Base-by-base conservation (phyloP, 2,797 vertebrate species). In the Dendrocincla fuliginosa region DNA sequence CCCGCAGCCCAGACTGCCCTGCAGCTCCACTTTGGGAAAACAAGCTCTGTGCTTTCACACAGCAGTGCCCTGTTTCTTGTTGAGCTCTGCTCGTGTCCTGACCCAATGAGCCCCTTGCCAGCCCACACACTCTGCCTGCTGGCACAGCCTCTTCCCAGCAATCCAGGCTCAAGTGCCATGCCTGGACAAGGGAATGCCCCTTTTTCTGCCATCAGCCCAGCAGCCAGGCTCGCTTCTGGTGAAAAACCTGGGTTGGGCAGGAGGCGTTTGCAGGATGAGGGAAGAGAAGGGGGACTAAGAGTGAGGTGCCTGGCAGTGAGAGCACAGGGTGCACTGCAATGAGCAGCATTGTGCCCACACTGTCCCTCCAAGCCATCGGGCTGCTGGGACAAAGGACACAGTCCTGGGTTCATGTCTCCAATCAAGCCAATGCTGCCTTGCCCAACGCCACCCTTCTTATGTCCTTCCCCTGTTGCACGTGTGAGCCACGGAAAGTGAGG, bases 381-480 rank as follows among this genome's bases (percentile, higher is more conserved):
- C 65, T 70, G 65, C 47, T 2, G 6, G 2, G 10, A 8, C 0
- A 1, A 79, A 55, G 52, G 49, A 15, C 5, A 23, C 28, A 3
- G 11, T 53, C 41, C 14, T 3, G 2, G 10, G 52, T 59, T 67
- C 30, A 0, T 2, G 0, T n/a, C 52, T 57, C 67, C 33, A 39
- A 63, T 52, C 24, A 67, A 64, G 27, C 28, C 69, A 49, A 2
- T 3, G 24, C 50, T 42, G 25, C 19, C 3, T 35, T 69, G 41
- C 37, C 37, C 60, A 56, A 2, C 23, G 7, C 9, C 39, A 25
- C 10, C 27, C 32, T 35, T 57, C 32, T 52, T 64, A 12, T 0
- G 0, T 47, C 39, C 37, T 49, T 69, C 17, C 33, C 46, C 22
- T 0, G 0, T 32, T 42, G 13, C n/a, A 33, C 1, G 2, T 37